phyloP scores from a whole-genome alignment of 2,888 invertebrate genomes.

The Leucophora obtusa region DNA sequence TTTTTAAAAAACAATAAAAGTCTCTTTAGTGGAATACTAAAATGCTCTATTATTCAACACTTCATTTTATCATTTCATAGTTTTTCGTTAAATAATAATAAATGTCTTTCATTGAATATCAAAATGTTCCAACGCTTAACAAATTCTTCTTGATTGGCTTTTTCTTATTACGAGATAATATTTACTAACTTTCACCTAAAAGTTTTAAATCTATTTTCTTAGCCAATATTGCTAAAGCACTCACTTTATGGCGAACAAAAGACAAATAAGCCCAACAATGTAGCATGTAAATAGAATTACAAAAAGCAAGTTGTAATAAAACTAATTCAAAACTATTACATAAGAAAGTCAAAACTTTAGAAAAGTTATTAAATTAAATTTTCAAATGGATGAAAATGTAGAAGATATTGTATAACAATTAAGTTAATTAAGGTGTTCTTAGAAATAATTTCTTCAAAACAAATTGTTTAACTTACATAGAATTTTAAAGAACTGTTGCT shows the following conservation, averaged over 20 bases:
- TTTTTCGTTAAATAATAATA: no score
- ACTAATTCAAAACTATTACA: background rate
- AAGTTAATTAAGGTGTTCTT: background rate
- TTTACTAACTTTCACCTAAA: background rate
- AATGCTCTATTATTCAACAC: no score
- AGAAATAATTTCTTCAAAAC: no score
- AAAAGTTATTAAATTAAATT: background rate
- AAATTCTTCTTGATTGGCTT: background rate
- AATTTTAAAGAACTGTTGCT: no score
- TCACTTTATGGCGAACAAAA: background rate
- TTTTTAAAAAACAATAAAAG: no score
- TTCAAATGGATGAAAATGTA: background rate
- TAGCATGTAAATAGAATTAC: background rate
- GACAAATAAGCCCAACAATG: background rate
- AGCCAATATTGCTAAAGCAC: background rate
- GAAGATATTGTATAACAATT: background rate
- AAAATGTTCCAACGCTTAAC: no score
- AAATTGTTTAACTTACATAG: background rate
- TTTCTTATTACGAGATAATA: background rate
- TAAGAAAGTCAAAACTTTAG: background rate
- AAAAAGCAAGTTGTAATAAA: background rate
- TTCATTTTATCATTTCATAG: no score
- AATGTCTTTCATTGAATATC: no score
- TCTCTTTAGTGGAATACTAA: no score
- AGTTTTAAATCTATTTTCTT: background rate